Evolutionary conservation across 2,888 invertebrate species (phyloP).

Genomic region (Hololepta plana): DNA sequence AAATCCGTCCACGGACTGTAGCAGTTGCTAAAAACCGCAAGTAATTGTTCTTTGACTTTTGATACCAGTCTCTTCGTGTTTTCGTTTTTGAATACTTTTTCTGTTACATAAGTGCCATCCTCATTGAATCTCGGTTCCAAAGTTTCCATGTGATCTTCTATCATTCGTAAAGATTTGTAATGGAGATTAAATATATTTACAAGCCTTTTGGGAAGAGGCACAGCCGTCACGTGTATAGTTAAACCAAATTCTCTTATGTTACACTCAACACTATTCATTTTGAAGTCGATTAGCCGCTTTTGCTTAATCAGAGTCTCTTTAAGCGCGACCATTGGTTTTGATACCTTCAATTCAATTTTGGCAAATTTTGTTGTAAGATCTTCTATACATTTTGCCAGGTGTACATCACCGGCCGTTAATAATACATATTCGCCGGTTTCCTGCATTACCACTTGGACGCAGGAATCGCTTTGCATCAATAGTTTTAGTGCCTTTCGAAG

Average conservation of each 20-base stretch:
- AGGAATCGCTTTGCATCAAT: conserved; percentile 87
- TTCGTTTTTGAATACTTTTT: conserved; percentile 20
- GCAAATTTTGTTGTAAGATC: conserved; percentile 74
- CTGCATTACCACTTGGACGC: conserved; percentile 76
- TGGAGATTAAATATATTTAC: conserved; percentile 54
- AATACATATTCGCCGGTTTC: conserved; percentile 92
- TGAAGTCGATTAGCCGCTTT: conserved; percentile 64
- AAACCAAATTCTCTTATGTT: conserved; percentile 9
- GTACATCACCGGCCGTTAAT: conserved; percentile 91
- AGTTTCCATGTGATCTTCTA: conserved; percentile 24
- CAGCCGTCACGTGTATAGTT: conserved; percentile 51
- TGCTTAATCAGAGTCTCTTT: conserved; percentile 79
- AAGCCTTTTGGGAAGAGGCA: conserved; percentile 55
- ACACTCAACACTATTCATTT: conserved; percentile 32
- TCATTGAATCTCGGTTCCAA: conserved; percentile 7
- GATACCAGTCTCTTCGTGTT: conserved; percentile 12
- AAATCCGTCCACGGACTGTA: no score
- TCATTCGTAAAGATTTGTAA: conserved; percentile 46
- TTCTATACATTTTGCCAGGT: conserved; percentile 86
- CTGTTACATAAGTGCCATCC: conserved; percentile 15
- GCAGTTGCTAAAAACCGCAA: conserved; percentile 5
- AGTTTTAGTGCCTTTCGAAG: conserved; percentile 61
- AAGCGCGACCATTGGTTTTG: conserved; percentile 91
- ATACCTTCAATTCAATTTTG: conserved; percentile 73
- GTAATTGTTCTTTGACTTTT: conserved; percentile 7